Percentiles rank a stretch among this genome's conserved stretches.
These are phyloP conservation scores for Keiferia lycopersicella DNA, from an alignment of 2,888 invertebrate species.

Conservation along the genomic window DNA sequence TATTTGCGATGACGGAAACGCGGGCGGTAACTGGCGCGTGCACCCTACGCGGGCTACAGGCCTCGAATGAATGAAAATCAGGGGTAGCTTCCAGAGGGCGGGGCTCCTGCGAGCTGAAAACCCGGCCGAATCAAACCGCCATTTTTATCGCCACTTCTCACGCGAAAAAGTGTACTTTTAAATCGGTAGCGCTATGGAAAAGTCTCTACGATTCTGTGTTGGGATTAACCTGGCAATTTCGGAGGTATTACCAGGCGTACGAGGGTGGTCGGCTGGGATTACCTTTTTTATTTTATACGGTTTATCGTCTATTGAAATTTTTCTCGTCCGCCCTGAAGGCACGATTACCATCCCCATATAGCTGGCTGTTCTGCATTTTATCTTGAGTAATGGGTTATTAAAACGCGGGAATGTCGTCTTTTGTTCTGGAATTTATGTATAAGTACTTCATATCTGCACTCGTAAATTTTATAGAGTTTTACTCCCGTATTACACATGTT, in stretches of 20 bases:
- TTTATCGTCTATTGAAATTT: slow-evolving; percentile 37
- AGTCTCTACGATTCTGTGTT: slow-evolving; percentile 53
- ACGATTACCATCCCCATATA: slow-evolving; percentile 24
- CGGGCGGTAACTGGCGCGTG: slow-evolving; percentile 39
- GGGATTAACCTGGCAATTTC: slow-evolving; percentile 41
- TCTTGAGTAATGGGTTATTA: slow-evolving; percentile 16
- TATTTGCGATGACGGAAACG: slow-evolving; percentile 57
- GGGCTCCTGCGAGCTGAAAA: slow-evolving; percentile 54
- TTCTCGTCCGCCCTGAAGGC: slow-evolving; percentile 26
- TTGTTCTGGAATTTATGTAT: slow-evolving; percentile 12
- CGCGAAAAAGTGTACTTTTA: slow-evolving; percentile 33
- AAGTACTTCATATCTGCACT: neutral
- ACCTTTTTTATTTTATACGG: slow-evolving; percentile 32
- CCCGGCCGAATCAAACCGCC: slow-evolving; percentile 47
- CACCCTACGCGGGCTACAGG: slow-evolving; percentile 46
- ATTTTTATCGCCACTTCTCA: slow-evolving; percentile 26
- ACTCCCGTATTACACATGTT: too few relatives aligned
- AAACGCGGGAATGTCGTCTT: slow-evolving; percentile 6
- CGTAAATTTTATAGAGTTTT: neutral
- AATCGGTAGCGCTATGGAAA: slow-evolving; percentile 54
- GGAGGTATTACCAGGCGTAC: slow-evolving; percentile 32
- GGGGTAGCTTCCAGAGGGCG: slow-evolving; percentile 66
- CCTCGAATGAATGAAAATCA: slow-evolving; percentile 71
- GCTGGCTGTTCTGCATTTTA: slow-evolving; percentile 22
- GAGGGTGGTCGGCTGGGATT: slow-evolving; percentile 24